Percentiles rank a stretch among this genome's conserved stretches.
Conservation (phyloP, 2,888 invertebrate genomes). For the Nymphalis c-album region DNA sequence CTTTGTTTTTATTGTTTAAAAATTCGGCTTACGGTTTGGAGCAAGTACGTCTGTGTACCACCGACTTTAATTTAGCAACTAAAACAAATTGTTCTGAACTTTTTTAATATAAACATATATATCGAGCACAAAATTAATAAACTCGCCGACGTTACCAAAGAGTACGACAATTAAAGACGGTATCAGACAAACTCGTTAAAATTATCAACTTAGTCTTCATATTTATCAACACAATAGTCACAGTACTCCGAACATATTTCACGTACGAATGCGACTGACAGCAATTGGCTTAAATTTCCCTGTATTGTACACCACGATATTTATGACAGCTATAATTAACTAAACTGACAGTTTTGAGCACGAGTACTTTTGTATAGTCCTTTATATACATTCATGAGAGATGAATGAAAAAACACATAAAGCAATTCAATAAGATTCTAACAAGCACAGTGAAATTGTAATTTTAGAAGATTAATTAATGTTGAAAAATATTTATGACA, state of each 20-base stretch:
- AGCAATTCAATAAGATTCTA: too few species aligned
- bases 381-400: neutral
- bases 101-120: too few species aligned
- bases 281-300: neutral
- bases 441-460: too few species aligned
- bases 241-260: constrained; percentile 13
- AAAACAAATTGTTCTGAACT: too few species aligned
- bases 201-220: neutral
- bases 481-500: too few species aligned
- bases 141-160: too few species aligned
- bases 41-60: too few species aligned
- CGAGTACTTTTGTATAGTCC: neutral
- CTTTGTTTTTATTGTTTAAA: too few species aligned
- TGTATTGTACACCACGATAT: neutral
- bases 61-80: too few species aligned
- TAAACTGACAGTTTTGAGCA: neutral
- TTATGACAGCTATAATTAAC: constrained; percentile 8
- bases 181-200: neutral
- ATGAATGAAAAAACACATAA: neutral
- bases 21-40: too few species aligned
- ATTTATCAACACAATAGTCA: constrained; percentile 14
- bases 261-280: constrained; percentile 5
- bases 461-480: too few species aligned
- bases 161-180: neutral
- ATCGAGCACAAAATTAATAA: too few species aligned